These are phyloP conservation scores for Podargus strigoides DNA, from an alignment of 2,797 vertebrate genomes.

Conservation along the genomic window DNA sequence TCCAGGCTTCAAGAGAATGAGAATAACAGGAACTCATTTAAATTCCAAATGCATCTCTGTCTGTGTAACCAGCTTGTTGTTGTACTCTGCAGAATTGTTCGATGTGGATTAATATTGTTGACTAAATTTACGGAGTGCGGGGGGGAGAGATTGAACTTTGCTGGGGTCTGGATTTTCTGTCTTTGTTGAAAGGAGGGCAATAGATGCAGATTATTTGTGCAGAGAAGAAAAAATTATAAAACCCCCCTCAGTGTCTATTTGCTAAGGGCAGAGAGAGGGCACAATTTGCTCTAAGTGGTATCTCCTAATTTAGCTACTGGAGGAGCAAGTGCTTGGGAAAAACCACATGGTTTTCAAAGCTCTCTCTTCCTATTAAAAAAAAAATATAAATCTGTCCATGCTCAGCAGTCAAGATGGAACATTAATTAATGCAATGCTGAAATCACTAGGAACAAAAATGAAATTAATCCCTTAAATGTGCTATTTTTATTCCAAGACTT, in stretches of 20 bases:
- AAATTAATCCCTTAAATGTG: constrained; percentile 40
- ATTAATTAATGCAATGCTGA: constrained; percentile 38
- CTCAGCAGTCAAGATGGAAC: constrained; percentile 40
- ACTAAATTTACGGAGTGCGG: constrained; percentile 46
- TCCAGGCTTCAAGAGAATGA: constrained; percentile 53
- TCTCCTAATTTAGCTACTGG: constrained; percentile 47
- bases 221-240: neutral
- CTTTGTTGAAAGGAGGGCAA: constrained; percentile 29
- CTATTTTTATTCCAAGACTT: constrained; percentile 35
- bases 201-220: constrained; percentile 55
- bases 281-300: constrained; percentile 43
- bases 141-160: constrained; percentile 47
- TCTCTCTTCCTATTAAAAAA: constrained; percentile 53
- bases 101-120: constrained; percentile 66
- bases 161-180: constrained; percentile 30
- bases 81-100: constrained; percentile 64
- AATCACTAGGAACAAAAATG: constrained; percentile 34
- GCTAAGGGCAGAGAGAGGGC: constrained; percentile 61
- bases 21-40: constrained; percentile 55
- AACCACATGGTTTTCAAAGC: constrained; percentile 60
- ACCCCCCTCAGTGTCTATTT: neutral
- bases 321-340: constrained; percentile 55
- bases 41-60: constrained; percentile 36
- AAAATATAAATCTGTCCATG: constrained; percentile 42
- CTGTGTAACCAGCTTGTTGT: constrained; percentile 62